Evolutionary conservation across 2,113 vertebrate genomes (phyloP), one percentile per base, ranked within the genome.

Genomic region (Trematocara marginatum): DNA sequence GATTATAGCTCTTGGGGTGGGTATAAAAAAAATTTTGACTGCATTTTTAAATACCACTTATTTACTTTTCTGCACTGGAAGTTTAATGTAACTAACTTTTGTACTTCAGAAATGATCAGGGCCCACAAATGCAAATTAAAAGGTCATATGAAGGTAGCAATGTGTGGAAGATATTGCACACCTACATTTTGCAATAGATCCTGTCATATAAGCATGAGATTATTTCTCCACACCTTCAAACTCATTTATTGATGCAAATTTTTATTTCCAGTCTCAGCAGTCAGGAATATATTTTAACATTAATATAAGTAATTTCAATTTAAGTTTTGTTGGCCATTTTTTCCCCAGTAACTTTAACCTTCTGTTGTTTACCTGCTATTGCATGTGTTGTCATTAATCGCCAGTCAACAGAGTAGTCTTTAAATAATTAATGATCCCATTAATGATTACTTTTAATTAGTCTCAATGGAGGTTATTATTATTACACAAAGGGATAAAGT

Each of bases 391-490:
- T 81, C 79, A 90, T 82, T 45, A 64, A 29, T 31, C 26, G 69
- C 18, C 69, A 53, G 79, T 82, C 47, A 86, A 82, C 78, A 83
- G 4, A 80, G 10, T 56, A 82, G 20, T 57, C 78, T 53, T 71
- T 93, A 47, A 95, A 93, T 94, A 84, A 89, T 93, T 83, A 84
- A 91, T 92, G 90, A 85, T 53, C 35, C 12, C 20, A 79, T 82
- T 85, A 88, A 59, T 6, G 10, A 11, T 61, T 6, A 8, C 57
- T 64, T 52, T 49, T 92, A 92, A 95, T 92, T 64, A 88, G 82
- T 87, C 89, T 83, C 89, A 86, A 40, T 80, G 78, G 90, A 79
- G 38, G 59, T 20, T 64, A 13, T 83, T 79, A 61, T 76, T 59
- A 76, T 81, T 38, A 76, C 80, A 84, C 80, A 52, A 11, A 74